Evolutionary conservation across 2,888 invertebrate genomes (phyloP).

Genomic region (Chrysotoxum bicinctum): DNA sequence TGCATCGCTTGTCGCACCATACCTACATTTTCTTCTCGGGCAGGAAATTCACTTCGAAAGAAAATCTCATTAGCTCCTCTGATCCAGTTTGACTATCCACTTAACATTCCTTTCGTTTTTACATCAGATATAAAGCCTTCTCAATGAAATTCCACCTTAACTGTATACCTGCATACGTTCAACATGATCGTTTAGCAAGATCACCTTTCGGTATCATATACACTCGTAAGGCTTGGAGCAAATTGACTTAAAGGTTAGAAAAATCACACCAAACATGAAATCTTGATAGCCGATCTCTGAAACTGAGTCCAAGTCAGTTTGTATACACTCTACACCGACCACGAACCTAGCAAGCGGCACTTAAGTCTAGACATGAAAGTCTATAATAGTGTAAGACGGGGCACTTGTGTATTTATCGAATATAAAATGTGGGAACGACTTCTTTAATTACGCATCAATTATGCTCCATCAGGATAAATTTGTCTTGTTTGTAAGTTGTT

Average conservation of each 20-base stretch:
- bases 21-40: neutral
- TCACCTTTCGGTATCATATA: conserved; percentile 1
- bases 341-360: neutral
- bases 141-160: conserved; percentile 24
- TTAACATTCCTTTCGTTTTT: conserved; percentile 32
- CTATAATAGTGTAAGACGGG: neutral
- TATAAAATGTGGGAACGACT: conserved; percentile 44
- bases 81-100: conserved; percentile 42
- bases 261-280: conserved; percentile 47
- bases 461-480: conserved; percentile 8
- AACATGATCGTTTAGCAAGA: neutral
- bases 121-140: conserved; percentile 16
- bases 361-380: conserved; percentile 3
- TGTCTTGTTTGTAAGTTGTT: conserved; percentile 25
- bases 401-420: neutral
- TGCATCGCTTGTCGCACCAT: neutral
- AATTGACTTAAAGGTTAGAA: conserved; percentile 44
- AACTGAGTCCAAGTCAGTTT: neutral
- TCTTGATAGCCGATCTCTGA: conserved; percentile 8
- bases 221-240: neutral
- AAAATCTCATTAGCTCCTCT: conserved; percentile 40
- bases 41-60: neutral
- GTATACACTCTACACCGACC: neutral
- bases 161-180: neutral
- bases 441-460: conserved; percentile 50